Base-by-base conservation (phyloP, 2,888 invertebrate genomes). In the Nymphalis urticae region DNA sequence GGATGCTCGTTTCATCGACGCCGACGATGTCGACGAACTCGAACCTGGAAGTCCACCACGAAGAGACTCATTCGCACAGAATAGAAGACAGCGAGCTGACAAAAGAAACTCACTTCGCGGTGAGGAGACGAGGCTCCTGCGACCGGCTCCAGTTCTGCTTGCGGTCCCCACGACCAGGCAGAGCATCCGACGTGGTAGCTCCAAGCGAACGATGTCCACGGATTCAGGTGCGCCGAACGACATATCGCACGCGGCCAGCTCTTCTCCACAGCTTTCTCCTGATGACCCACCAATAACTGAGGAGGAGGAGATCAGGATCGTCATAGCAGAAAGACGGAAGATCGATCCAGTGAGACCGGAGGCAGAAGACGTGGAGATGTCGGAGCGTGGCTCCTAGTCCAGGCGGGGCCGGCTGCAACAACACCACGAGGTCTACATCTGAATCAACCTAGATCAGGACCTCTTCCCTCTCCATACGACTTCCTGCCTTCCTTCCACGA, bases 301-400 rank as follows among this genome's bases (percentile, higher is more conserved):
- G 72, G 88, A 89, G 75, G 90, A 94, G 74, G 94, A 93, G 74
- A 94, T 94, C 74, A 93, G 94, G 79, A 93, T 94, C 81, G 94
- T 94, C 66, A 94, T 94, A 76, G 94, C 93, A 13, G 94, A 94
- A 82, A 88, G 94, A 74, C 85, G 94, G 73, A 94, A 94, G 80
- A 88, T 94, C 62, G 94, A 94, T 71, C 87, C 93, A 47, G 68
- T 80, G n/a, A 82, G 84, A 71, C 84, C 87, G 7, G 90, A 88
- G 70, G 76, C 83, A 54, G 88, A 86, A 50, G 90, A 90, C 32
- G 89, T 91, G 72, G 92, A 92, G 79, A 81, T 92, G 70, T 80
- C 87, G 54, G 92, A 92, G 78, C 85, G 87, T 72, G 88, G 87
- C 70, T 92, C 92, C 90, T 92, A 92, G 92, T 91, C 87, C 90